Percentiles rank a stretch among this genome's conserved stretches.
Evolutionary conservation across 1,140 invertebrate species (phyloP).

Genomic region (Calephelis nemesis): DNA sequence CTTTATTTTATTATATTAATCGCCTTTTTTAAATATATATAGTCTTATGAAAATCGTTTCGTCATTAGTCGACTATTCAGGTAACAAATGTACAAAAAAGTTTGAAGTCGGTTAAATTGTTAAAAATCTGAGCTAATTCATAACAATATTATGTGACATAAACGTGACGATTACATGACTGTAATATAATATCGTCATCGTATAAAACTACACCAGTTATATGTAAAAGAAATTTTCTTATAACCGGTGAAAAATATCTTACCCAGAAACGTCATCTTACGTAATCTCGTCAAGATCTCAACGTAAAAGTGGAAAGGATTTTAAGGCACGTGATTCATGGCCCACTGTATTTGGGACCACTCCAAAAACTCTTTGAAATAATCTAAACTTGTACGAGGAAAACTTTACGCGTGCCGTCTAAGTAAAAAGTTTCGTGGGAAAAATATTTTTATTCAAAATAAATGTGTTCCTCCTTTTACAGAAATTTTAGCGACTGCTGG

Average conservation of each 20-base stretch:
- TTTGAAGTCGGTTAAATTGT: too few relatives aligned
- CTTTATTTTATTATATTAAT: too few relatives aligned
- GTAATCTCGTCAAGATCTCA: conserved; percentile 23
- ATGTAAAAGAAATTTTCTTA: background rate
- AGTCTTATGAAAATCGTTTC: too few relatives aligned
- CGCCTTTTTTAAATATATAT: too few relatives aligned
- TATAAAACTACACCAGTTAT: background rate
- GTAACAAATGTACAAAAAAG: too few relatives aligned
- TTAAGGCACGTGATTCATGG: conserved; percentile 27
- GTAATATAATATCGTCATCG: background rate
- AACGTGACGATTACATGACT: too few relatives aligned
- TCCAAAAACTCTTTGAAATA: conserved; percentile 29
- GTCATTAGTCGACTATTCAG: too few relatives aligned
- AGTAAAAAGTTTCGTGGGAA: conserved; percentile 24
- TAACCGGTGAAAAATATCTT: background rate
- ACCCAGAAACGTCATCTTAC: conserved; percentile 7
- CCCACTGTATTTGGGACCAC: conserved; percentile 27
- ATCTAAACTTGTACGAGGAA: conserved; percentile 29
- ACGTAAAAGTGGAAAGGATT: conserved; percentile 26
- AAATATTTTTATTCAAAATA: conserved; percentile 18
- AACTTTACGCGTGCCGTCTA: conserved; percentile 20
- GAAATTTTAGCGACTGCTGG: background rate
- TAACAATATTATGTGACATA: too few relatives aligned
- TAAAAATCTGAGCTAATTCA: too few relatives aligned
- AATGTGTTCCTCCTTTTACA: background rate